These are phyloP conservation scores for Octonoba sinensis DNA, from an alignment of 2,888 invertebrate species.

Conservation along the genomic window DNA sequence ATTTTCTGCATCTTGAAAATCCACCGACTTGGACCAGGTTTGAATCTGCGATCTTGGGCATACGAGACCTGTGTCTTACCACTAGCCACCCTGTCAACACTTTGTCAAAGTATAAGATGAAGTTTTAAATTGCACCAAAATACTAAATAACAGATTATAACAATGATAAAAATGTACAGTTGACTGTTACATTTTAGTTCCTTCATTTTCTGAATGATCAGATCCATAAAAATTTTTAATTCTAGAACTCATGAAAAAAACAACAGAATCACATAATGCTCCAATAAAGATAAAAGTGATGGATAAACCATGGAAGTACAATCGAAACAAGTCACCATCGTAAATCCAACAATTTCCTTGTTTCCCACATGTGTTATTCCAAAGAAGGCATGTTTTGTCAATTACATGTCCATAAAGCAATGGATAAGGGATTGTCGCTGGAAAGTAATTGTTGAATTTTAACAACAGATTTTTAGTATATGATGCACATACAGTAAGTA, in stretches of 20 bases:
- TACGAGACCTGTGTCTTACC: too few species aligned
- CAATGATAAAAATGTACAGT: neutral
- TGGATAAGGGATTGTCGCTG: constrained; percentile 78
- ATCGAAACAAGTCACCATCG: constrained; percentile 76
- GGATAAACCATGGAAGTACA: constrained; percentile 74
- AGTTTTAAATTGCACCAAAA: neutral
- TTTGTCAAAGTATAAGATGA: neutral
- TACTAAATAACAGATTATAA: neutral
- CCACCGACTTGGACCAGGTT: too few species aligned
- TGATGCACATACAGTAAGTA: neutral
- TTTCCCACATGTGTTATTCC: constrained; percentile 78
- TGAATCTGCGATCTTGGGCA: too few species aligned
- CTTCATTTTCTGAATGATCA: neutral
- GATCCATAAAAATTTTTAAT: constrained; percentile 41
- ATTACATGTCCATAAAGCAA: constrained; percentile 80
- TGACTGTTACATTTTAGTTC: neutral
- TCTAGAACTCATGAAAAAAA: constrained; percentile 43
- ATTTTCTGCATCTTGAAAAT: too few species aligned
- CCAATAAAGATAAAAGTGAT: constrained; percentile 46
- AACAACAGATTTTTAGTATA: too few species aligned
- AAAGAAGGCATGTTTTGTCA: constrained; percentile 79
- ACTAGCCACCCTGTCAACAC: too few species aligned
- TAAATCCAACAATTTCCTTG: constrained; percentile 80
- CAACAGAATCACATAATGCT: constrained; percentile 47
- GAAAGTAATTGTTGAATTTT: neutral